Conservation (phyloP, 2,888 invertebrate species). For the Rotaria macrura region DNA sequence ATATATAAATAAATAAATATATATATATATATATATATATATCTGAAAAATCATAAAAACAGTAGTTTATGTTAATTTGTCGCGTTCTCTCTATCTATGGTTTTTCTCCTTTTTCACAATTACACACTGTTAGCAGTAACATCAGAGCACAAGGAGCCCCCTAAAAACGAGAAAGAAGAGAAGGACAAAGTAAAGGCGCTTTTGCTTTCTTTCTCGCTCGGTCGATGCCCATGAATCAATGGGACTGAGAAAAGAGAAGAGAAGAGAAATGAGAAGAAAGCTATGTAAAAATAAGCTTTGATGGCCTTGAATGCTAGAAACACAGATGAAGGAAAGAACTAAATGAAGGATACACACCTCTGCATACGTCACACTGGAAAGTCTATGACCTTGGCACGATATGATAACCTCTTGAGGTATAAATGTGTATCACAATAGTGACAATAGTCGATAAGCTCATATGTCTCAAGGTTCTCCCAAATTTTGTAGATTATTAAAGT, state of each 20-base stretch:
- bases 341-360: constrained; percentile 11
- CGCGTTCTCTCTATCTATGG: neutral
- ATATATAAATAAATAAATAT: neutral
- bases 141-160: neutral
- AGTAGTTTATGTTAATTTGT: neutral
- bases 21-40: neutral
- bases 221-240: constrained; percentile 3
- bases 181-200: neutral
- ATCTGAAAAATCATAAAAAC: neutral
- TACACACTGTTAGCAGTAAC: neutral
- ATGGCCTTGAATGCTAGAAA: constrained; percentile 1
- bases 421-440: neutral
- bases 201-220: neutral
- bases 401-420: neutral
- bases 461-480: neutral
- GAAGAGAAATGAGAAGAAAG: neutral
- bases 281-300: constrained; percentile 8
- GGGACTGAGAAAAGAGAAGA: neutral
- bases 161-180: neutral
- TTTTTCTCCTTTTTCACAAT: neutral
- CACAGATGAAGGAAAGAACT: neutral
- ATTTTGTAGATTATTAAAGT: neutral
- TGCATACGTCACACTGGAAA: neutral
- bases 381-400: neutral
- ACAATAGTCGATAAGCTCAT: neutral